Evolutionary conservation across 92 coral and sea anemone genomes (phyloP), one percentile per base, ranked within the genome.

Genomic region (Pocillopora meandrina): DNA sequence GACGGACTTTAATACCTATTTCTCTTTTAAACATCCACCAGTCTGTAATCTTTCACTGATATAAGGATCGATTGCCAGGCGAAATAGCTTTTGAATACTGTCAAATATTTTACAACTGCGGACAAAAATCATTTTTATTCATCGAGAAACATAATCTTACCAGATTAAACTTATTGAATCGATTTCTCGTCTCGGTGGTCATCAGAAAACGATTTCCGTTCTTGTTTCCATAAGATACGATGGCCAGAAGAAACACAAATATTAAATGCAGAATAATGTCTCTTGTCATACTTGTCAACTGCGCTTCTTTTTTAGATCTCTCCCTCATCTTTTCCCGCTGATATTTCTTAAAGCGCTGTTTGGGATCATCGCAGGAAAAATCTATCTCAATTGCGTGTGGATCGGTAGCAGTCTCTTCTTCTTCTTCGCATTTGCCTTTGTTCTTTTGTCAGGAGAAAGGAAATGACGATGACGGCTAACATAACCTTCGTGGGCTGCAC

Each of bases 401-500:
- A 79, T 61, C 61, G 34, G 1, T 52, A 19, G 20, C 73, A 33
- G 1, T 42, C 1, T 78, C 76, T 60, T 64, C 82, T 9, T 70
- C 18, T 56, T 42, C 13, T 36, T 10, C 85, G 9, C 56, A 5
- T 17, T 63, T 69, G 47, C 20, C 71, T 15, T 16, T 69, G 9
- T 83, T 52, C 36, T 66, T 65, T n/a, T 31, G 61, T 68, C 17
- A 88, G 72, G 31, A 77, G 63, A 11, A 84, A 77, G 23, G 89
- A 83, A 21, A 88, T 66, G n/a, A 88, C 66, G 23, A 77, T 19
- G n/a, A 90, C 90, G 65, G 81, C 67, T 1, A 85, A 49, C n/a
- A 91, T 85, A 9, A 89, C 91, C 76, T 86, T 89, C 1, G 73
- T 78, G 20, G 92, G 92, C 68, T 89, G 92, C 35, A 89, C 61